phyloP scores from a whole-genome alignment of 2,113 vertebrate genomes.

The Ictidomys tridecemlineatus region DNA sequence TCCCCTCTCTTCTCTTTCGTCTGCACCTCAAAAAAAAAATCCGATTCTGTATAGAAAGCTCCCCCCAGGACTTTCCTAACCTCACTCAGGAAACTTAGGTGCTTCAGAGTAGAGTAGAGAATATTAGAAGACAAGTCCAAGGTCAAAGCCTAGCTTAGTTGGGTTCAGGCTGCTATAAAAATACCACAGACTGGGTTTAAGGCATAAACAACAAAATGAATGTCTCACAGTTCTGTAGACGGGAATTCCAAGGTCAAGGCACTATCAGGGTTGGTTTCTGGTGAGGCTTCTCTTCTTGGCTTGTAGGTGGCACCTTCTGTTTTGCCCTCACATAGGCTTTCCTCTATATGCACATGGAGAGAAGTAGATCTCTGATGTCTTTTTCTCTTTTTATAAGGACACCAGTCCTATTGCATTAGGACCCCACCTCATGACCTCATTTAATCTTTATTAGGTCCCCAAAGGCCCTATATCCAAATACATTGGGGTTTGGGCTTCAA shows the following conservation, averaged over 20 bases:
- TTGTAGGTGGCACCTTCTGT: background rate
- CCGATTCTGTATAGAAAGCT: background rate
- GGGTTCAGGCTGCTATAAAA: background rate
- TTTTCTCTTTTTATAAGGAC: background rate
- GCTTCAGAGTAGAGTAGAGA: background rate
- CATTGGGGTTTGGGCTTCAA: background rate
- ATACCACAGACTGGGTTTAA: background rate
- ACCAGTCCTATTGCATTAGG: background rate
- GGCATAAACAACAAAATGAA: background rate
- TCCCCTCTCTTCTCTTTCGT: background rate
- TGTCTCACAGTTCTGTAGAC: background rate
- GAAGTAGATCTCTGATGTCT: background rate
- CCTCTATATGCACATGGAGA: background rate
- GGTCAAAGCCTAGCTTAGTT: background rate
- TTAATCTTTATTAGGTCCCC: background rate
- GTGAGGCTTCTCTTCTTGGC: background rate
- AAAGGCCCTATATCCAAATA: slow-evolving; percentile 4
- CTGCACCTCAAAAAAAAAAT: slow-evolving; percentile 10
- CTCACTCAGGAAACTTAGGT: background rate
- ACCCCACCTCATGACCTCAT: background rate
- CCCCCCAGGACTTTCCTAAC: no score
- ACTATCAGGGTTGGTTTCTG: background rate
- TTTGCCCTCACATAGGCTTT: background rate
- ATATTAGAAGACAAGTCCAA: background rate
- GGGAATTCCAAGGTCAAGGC: background rate